These are phyloP conservation scores for Micromussa lordhowensis DNA, from an alignment of 92 coral and sea anemone species.

Conservation along the genomic window DNA sequence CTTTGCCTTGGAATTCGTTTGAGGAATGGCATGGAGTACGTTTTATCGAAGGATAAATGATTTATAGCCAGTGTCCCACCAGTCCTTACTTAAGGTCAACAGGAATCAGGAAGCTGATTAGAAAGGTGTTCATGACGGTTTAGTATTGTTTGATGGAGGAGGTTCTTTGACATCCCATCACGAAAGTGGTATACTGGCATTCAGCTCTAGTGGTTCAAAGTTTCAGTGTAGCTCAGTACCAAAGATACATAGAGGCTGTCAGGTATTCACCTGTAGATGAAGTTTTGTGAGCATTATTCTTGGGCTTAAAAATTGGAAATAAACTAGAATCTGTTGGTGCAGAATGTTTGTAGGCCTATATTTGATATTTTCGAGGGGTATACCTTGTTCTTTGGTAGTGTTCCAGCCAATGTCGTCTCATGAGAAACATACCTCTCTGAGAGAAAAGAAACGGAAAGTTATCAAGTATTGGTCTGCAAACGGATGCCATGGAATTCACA, in stretches of 20 bases:
- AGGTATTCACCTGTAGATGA: neutral
- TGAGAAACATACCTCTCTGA: neutral
- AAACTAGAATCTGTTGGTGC: neutral
- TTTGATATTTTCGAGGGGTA: neutral
- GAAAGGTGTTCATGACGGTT: neutral
- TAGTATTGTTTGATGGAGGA: neutral
- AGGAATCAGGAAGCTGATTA: neutral
- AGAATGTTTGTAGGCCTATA: neutral
- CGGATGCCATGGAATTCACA: neutral
- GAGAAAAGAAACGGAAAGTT: neutral
- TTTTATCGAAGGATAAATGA: neutral
- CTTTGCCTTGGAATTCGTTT: neutral
- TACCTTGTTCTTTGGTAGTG: neutral
- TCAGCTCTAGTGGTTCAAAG: neutral
- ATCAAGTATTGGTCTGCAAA: neutral
- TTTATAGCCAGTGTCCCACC: neutral
- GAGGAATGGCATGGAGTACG: neutral
- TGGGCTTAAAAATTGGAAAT: neutral
- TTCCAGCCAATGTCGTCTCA: neutral
- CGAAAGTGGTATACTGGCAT: neutral
- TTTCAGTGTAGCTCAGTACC: neutral
- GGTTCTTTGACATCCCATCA: neutral
- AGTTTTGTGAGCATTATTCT: neutral
- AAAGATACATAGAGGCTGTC: neutral
- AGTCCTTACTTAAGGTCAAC: neutral